Conservation (phyloP, 2,888 invertebrate genomes). For the Calephelis perditalis region DNA sequence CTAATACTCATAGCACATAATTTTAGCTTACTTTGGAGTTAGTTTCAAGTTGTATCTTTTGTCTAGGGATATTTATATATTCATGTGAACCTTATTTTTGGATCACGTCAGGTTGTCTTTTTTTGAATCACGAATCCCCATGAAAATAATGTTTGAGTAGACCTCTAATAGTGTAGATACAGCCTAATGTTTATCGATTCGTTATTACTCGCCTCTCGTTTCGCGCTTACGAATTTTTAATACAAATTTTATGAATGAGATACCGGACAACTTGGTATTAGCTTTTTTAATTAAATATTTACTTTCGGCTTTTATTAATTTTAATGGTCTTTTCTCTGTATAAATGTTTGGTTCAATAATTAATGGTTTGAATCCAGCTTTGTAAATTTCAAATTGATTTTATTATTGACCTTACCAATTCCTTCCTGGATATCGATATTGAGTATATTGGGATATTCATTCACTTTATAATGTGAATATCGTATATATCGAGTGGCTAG, state of each 20-base stretch:
- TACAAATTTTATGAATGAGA: conserved; percentile 15
- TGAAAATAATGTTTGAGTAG: background rate
- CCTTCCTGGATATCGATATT: no score
- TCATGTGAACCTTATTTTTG: no score
- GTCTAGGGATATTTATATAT: no score
- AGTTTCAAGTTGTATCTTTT: no score
- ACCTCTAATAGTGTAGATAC: background rate
- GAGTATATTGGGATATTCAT: no score
- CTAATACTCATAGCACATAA: no score
- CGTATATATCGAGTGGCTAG: no score
- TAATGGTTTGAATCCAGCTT: background rate
- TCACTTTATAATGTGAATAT: no score
- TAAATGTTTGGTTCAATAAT: background rate
- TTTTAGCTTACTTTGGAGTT: no score
- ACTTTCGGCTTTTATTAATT: conserved; percentile 9
- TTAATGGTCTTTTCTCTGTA: background rate
- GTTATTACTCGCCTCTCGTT: background rate
- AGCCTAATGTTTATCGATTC: background rate
- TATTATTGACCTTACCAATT: background rate
- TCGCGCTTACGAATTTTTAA: conserved; percentile 12
- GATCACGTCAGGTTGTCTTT: no score
- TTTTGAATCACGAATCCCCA: no score
- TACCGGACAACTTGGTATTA: background rate
- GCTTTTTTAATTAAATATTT: conserved; percentile 6
- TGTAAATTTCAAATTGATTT: background rate